Conservation (phyloP, 2,888 invertebrate species). For the Eristalis arbustorum region DNA sequence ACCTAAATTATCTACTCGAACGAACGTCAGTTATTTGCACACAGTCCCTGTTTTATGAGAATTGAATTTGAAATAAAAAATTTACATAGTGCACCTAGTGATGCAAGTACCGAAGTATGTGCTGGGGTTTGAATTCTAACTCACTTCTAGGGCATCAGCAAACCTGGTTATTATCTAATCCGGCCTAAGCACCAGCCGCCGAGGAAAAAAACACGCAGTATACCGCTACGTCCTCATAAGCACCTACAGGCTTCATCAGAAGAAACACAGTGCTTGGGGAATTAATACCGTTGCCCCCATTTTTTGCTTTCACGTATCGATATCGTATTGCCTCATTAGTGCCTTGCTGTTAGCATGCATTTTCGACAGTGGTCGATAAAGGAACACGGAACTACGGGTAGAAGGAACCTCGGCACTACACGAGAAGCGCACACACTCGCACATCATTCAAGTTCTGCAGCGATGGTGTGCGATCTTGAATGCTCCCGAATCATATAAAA, state of each 20-base stretch:
- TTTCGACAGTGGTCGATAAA: slow-evolving; percentile 21
- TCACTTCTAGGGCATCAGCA: not conserved
- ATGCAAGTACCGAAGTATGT: too few relatives aligned
- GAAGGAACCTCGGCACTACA: not conserved
- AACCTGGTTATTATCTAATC: not conserved
- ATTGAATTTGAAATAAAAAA: too few relatives aligned
- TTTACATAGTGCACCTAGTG: too few relatives aligned
- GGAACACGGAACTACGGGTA: not conserved
- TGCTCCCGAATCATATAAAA: slow-evolving; percentile 15
- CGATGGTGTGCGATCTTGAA: slow-evolving; percentile 15
- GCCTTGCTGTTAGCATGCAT: slow-evolving; percentile 22
- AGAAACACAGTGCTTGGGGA: slow-evolving; percentile 3
- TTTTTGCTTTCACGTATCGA: not conserved
- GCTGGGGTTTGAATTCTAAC: too few relatives aligned
- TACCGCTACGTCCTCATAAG: not conserved
- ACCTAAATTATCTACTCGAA: too few relatives aligned
- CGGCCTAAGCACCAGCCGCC: not conserved
- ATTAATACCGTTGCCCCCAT: not conserved
- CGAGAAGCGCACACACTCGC: not conserved
- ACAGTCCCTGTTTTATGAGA: too few relatives aligned
- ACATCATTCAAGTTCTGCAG: slow-evolving; percentile 23
- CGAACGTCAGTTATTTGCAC: too few relatives aligned
- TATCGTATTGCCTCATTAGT: slow-evolving; percentile 34
- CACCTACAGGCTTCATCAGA: not conserved
- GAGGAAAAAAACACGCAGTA: not conserved